Percentiles rank a stretch among this genome's conserved stretches.
phyloP scores from a whole-genome alignment of 2,888 invertebrate genomes.

The Nipponacmea schrenckii region DNA sequence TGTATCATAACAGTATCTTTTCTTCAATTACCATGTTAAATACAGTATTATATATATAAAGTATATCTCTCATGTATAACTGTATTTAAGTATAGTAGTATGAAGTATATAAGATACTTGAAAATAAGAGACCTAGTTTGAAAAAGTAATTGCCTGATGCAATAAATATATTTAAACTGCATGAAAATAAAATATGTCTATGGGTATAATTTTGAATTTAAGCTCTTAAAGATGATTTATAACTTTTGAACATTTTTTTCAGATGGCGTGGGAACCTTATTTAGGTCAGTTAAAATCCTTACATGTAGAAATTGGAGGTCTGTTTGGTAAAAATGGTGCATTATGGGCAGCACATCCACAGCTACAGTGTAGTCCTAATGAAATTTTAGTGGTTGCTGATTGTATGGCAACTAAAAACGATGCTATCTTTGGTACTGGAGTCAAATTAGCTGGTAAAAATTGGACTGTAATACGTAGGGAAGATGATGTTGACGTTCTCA shows the following conservation, averaged over 20 bases:
- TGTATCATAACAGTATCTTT: no score
- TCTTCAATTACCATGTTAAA: no score
- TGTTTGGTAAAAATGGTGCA: slow-evolving; percentile 29
- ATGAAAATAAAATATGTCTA: no score
- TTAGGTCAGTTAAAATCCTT: slow-evolving; percentile 20
- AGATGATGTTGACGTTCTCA: slow-evolving; percentile 14
- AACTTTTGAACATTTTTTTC: not conserved
- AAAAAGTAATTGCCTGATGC: no score
- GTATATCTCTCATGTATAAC: no score
- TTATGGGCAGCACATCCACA: slow-evolving; percentile 22
- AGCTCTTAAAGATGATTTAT: no score
- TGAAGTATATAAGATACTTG: no score
- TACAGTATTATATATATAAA: no score
- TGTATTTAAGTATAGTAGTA: no score
- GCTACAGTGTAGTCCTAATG: slow-evolving; percentile 23
- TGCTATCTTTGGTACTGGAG: slow-evolving; percentile 24
- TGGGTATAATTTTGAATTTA: no score
- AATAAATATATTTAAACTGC: no score
- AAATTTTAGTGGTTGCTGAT: slow-evolving; percentile 17
- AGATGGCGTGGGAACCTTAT: slow-evolving; percentile 30
- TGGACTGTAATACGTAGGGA: slow-evolving; percentile 31
- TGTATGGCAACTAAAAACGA: slow-evolving; percentile 21
- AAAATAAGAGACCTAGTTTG: no score
- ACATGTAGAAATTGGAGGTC: slow-evolving; percentile 25
- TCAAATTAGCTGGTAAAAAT: slow-evolving; percentile 20